Base-by-base conservation (phyloP, 2,888 invertebrate species). In the Tetramorium bicarinatum region DNA sequence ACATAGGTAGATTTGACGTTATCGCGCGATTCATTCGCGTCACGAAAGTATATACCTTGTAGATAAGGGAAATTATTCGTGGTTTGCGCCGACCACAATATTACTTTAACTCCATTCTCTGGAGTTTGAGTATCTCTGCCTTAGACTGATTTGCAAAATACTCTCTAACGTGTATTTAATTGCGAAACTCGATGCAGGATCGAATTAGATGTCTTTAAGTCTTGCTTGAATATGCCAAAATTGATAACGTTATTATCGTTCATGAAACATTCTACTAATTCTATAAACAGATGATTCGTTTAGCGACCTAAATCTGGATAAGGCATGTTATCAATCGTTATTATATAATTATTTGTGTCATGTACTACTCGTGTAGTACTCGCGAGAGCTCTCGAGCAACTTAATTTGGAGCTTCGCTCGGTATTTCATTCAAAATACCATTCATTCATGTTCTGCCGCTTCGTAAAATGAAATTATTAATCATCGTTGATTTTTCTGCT, bases 61-160 rank as follows among this genome's bases (percentile, higher is more conserved):
- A 67, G 88, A 90, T 90, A 90, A 87, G 87, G 56, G 62, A 79
- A 85, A 89, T 85, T 80, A 89, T 87, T 82, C 59, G 62, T 72
- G 67, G 52, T 69, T 66, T 83, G 49, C 87, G 88, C 87, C 88
- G 86, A 52, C 85, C 34, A n/a, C 82, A 61, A 54, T 85, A 88
- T 84, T 82, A 56, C 54, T 54, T 61, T 21, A 64, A 62, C 62
- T 54, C n/a, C 62, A 74, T 59, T 84, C 49, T 8, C 15, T 47
- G 18, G 1, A 54, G n/a, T 9, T 52, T 56, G 29, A 59, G 6
- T 41, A 13, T 64, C 66, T 76, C 29, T 34, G 64, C 25, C 79
- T 59, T 59, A n/a, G 0, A 52, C 34, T 62, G 80, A 86, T 80
- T 85, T 82, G 44, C 77, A 25, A 74, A 77, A 74, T 61, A 18